Evolutionary conservation across 2,797 vertebrate species (phyloP).

Genomic region (Molossus alvarezi): DNA sequence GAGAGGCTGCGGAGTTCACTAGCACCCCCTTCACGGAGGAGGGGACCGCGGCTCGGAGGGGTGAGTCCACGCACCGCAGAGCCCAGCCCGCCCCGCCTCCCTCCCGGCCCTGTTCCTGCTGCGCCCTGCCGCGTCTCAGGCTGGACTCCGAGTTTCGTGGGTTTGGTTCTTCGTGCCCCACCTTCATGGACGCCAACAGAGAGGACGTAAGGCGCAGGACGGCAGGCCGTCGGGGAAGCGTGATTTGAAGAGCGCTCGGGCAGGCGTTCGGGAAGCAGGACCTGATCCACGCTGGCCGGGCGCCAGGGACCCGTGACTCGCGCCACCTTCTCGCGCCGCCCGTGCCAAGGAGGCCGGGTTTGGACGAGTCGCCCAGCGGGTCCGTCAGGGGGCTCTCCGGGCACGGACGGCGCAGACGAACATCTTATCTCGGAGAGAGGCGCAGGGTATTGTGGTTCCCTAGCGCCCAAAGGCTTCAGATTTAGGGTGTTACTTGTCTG

Average conservation of each 20-base stretch:
- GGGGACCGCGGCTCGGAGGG: constrained; percentile 22
- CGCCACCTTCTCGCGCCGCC: neutral
- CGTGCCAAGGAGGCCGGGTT: constrained; percentile 46
- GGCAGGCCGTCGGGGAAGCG: constrained; percentile 32
- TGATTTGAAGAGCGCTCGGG: constrained; percentile 25
- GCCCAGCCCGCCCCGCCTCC: neutral
- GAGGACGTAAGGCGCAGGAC: neutral
- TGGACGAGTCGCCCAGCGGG: constrained; percentile 44
- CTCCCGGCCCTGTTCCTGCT: neutral
- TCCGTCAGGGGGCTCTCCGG: constrained; percentile 48
- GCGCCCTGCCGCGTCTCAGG: neutral
- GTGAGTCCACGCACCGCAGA: neutral
- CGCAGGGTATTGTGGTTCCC: neutral
- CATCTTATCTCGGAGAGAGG: constrained; percentile 74
- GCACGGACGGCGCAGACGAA: constrained; percentile 75
- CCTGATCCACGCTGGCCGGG: neutral
- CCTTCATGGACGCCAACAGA: neutral
- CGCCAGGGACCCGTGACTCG: constrained; percentile 57
- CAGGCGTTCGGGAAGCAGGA: constrained; percentile 36
- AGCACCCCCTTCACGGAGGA: constrained; percentile 30
- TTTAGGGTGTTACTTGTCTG: constrained; percentile 28
- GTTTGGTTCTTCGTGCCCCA: neutral
- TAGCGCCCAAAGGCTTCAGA: neutral
- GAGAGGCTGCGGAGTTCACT: neutral
- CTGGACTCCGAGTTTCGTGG: neutral